phyloP scores from a whole-genome alignment of 2,113 vertebrate species.

The Pogonocichla stellata region DNA sequence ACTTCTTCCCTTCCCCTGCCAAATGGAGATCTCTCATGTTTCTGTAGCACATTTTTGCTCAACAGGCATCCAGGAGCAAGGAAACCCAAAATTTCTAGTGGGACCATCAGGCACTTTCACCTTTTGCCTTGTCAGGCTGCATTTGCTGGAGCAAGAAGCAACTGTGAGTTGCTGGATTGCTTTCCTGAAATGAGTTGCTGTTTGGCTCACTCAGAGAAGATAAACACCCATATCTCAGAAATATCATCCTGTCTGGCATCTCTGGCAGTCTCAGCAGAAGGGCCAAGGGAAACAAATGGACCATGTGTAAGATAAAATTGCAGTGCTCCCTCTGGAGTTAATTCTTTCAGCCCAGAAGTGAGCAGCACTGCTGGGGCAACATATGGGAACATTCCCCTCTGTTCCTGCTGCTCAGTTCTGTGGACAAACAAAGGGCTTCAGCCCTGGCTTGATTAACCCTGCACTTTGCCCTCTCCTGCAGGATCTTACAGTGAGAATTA shows the following conservation, averaged over 20 bases:
- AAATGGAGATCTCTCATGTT: background rate
- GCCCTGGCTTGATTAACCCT: background rate
- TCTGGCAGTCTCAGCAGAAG: conserved; percentile 10
- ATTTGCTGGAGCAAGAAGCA: background rate
- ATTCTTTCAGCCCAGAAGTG: background rate
- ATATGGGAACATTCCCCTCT: background rate
- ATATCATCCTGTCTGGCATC: background rate
- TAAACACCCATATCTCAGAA: background rate
- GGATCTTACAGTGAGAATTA: background rate
- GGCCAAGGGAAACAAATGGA: background rate
- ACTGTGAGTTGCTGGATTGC: conserved; percentile 16
- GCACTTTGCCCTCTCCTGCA: background rate
- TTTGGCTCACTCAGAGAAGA: background rate
- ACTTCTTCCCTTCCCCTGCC: background rate
- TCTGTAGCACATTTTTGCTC: background rate
- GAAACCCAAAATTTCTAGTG: background rate
- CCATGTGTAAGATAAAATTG: background rate
- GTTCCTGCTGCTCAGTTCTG: background rate
- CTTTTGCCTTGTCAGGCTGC: conserved; percentile 13
- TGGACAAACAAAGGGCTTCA: background rate
- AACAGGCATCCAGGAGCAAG: background rate
- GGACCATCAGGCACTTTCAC: background rate
- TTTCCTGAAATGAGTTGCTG: conserved; percentile 12
- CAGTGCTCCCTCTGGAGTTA: background rate
- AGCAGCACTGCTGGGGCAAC: background rate